Percentiles rank a stretch among this genome's conserved stretches.
These are phyloP conservation scores for Lagodon rhomboides DNA, from an alignment of 2,797 vertebrate genomes.

Conservation along the genomic window DNA sequence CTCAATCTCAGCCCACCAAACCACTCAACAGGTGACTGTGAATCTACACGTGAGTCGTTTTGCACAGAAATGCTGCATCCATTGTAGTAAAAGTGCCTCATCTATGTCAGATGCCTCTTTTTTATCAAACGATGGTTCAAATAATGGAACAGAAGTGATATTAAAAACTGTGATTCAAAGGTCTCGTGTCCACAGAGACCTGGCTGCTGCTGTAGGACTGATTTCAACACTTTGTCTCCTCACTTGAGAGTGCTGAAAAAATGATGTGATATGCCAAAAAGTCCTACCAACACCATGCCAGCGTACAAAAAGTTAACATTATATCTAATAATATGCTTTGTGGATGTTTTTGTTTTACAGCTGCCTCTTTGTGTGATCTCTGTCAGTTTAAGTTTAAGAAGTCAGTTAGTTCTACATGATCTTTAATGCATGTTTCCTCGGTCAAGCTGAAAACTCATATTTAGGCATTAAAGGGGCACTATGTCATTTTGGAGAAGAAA, in stretches of 20 bases:
- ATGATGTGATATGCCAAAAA: not conserved
- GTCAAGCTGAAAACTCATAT: not conserved
- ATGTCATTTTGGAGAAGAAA: too few relatives aligned
- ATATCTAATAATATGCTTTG: not conserved
- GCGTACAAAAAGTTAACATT: not conserved
- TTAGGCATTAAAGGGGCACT: not conserved
- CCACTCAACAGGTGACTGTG: constrained; percentile 24
- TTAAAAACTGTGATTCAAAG: too few relatives aligned
- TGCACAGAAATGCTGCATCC: not conserved
- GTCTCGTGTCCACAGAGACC: not conserved
- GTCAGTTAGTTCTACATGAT: constrained; percentile 2
- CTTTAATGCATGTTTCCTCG: not conserved
- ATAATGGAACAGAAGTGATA: not conserved
- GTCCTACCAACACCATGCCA: not conserved
- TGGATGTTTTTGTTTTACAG: not conserved
- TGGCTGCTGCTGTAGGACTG: not conserved
- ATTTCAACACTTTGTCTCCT: not conserved
- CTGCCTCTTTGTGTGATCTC: not conserved
- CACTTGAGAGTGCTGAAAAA: not conserved
- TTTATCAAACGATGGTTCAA: not conserved
- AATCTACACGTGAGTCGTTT: constrained; percentile 8
- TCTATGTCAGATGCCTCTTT: not conserved
- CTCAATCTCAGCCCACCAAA: constrained; percentile 62
- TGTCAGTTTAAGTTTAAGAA: not conserved
- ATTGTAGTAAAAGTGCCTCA: not conserved